Base-by-base conservation (phyloP, 2,113 vertebrate genomes). In the Eulemur rufifrons region DNA sequence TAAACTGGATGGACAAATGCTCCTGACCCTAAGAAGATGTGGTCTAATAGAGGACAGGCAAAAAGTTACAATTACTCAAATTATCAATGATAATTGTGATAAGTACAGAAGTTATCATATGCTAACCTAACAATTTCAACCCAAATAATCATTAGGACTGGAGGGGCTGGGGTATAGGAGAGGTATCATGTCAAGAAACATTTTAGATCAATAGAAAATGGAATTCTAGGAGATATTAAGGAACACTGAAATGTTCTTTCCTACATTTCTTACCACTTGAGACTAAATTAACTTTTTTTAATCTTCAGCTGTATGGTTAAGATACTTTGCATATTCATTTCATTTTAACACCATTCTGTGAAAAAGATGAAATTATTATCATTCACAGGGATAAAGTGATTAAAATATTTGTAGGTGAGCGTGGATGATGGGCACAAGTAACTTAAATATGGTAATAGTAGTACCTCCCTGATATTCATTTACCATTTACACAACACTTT, bases 221-320 rank as follows among this genome's bases (percentile, higher is more conserved):
- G 94, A 94, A 95, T 85, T 89, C 52, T 83, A 71, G 37, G 39
- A 56, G 8, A n/a, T 34, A 89, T 47, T 85, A 82, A 77, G 23
- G 21, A 82, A 63, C 13, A 90, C 1, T 56, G 14, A 95, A 78
- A 68, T 88, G 25, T 6, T 82, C 6, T 63, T 39, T 82, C 37
- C 37, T 87, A 0, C 50, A 45, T 68, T 71, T 77, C 42, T 95
- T 92, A 42, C 25, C 18, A 66, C 64, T 85, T 94, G 21, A 85
- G 0, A 2, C 5, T 91, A 89, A 92, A 68, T 10, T 69, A 74
- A 74, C 17, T 29, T 78, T 71, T 80, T 74, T 59, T 39, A 76
- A 50, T 86, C 20, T 84, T 85, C 71, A 90, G 20, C 2, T 82
- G 10, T 42, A 27, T 50, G 10, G 3, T 23, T 52, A n/a, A 74